These are phyloP conservation scores for Rhea americana DNA, from an alignment of 2,113 vertebrate genomes.

Conservation along the genomic window DNA sequence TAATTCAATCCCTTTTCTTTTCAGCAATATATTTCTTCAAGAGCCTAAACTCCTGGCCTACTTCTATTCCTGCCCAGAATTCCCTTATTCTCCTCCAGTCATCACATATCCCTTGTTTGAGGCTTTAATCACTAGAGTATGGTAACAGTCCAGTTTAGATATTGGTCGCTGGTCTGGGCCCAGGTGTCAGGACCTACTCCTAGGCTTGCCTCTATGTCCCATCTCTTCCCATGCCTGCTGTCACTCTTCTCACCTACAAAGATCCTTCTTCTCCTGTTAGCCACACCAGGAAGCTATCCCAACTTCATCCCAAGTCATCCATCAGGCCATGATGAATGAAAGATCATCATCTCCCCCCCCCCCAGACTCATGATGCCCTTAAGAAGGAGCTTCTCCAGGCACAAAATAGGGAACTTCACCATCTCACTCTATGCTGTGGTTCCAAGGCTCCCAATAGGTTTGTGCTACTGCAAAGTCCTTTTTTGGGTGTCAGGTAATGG, in stretches of 20 bases:
- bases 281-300: not conserved
- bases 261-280: not conserved
- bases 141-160: not conserved
- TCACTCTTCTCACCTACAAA: not conserved
- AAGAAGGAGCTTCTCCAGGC: not conserved
- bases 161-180: not conserved
- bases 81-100: not conserved
- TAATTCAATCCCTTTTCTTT: not conserved
- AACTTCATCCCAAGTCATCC: not conserved
- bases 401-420: not conserved
- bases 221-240: not conserved
- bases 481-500: not conserved
- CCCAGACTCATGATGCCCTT: not conserved
- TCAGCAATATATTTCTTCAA: not conserved
- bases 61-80: not conserved
- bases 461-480: not conserved
- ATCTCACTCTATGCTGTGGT: not conserved
- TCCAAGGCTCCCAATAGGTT: not conserved
- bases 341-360: not conserved
- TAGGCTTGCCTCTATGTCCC: not conserved
- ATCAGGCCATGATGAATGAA: not conserved
- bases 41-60: not conserved
- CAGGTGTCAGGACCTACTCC: not conserved
- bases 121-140: not conserved
- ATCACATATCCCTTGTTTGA: not conserved